Base-by-base conservation (phyloP, 2,113 vertebrate genomes). In the Trogon melanurus region DNA sequence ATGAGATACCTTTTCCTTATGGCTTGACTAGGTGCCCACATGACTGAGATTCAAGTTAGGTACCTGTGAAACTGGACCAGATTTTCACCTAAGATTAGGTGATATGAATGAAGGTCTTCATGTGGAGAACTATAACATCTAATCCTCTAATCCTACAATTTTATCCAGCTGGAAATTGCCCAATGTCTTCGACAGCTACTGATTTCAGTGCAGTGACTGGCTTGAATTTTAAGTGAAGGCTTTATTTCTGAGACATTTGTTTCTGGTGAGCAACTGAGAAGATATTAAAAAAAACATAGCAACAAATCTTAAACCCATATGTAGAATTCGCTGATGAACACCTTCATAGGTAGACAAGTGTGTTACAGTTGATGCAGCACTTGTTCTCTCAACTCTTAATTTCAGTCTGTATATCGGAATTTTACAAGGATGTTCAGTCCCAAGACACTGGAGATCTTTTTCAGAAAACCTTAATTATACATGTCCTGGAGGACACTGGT, bases 401-500 rank as follows among this genome's bases (percentile, higher is more conserved):
- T 93, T 85, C 74, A 81, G 54, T 60, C 72, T 73, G 45, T 44
- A 4, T 22, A 76, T 65, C 60, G 91, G 71, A 85, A 82, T 92
- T 89, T 93, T 67, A 92, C 61, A 91, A 76, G 45, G 34, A 81
- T 79, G 47, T 69, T 72, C 94, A 85, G 34, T 50, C 34, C 45
- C 15, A 2, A 86, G 56, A 94, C 56, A 96, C 19, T 21, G 61
- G 30, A 86, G 57, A 95, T 92, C 61, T 78, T 91, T 79, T 84
- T 74, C 91, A 94, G 89, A 85, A 93, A 94, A 87, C 53, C 20
- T 96, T 95, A 96, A 97, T 96, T 94, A 96, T 73, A 64, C 30
- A 83, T 84, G 65, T 93, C 76, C 38, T 92, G 54, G 16, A 89
- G 81, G 80, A 88, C 70, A 78, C 16, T 73, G 14, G 62, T 88